phyloP scores from a whole-genome alignment of 2,113 vertebrate genomes.

The Mobula hypostoma region DNA sequence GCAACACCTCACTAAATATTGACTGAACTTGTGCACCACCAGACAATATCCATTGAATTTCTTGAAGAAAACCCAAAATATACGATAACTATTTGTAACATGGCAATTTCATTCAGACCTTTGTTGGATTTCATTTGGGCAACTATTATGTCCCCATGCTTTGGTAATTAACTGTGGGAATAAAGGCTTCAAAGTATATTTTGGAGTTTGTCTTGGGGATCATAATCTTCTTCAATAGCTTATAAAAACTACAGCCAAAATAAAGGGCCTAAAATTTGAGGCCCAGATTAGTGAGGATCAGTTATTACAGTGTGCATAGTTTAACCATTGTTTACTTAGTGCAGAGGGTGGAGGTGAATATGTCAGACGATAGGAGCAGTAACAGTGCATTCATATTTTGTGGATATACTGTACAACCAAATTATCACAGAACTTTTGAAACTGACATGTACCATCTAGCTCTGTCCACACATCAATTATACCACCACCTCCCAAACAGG shows the following conservation, averaged over 20 bases:
- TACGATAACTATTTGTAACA: not conserved
- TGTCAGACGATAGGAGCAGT: no score
- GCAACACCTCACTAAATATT: not conserved
- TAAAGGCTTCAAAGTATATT: not conserved
- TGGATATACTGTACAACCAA: not conserved
- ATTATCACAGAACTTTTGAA: not conserved
- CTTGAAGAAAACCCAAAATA: not conserved
- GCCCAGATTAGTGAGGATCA: not conserved
- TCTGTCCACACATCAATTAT: not conserved
- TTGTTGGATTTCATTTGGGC: not conserved
- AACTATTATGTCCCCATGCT: not conserved
- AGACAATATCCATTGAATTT: not conserved
- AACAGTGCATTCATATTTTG: not conserved
- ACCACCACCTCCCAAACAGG: not conserved
- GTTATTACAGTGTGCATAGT: not conserved
- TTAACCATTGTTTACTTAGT: not conserved
- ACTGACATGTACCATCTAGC: no score
- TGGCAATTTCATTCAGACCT: not conserved
- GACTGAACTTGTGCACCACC: not conserved
- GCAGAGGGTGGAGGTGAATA: not conserved
- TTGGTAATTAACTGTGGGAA: not conserved
- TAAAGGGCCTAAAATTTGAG: not conserved
- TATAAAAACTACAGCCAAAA: not conserved
- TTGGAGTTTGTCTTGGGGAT: not conserved
- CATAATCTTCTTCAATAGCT: not conserved